Evolutionary conservation across 2,113 vertebrate species (phyloP), one percentile per base, ranked within the genome.

Genomic region (Nicator chloris): DNA sequence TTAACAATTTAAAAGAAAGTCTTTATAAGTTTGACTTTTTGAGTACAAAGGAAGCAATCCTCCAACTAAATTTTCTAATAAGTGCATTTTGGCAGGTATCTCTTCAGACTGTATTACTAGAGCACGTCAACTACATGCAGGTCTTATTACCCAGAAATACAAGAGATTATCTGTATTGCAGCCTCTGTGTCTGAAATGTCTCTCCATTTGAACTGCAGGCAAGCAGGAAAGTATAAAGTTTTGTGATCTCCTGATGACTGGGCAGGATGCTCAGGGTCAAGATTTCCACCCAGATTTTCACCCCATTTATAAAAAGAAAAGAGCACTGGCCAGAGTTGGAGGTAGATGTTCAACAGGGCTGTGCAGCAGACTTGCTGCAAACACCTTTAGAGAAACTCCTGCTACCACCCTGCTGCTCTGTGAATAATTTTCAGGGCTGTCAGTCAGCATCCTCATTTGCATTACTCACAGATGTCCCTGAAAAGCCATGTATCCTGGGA

Each of bases 381-480:
- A 31, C 35, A 83, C 63, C 90, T 94, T 71, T 95, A 60, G 65
- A 71, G 51, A 90, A 83, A 75, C 28, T 28, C 57, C 83, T 91
- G 75, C 57, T 95, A 54, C 57, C 61, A 57, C n/a, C 61, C 70
- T 68, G 60, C 47, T 88, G 68, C 21, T 90, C 76, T 44, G 15
- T 6, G 53, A 89, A 75, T 92, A 77, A 90, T 68, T 88, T 95
- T 83, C 90, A 86, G 28, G 69, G 51, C 40, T 90, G 85, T 81
- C 88, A 78, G 56, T 86, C 1, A 3, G 27, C 37, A 56, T 75
- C 44, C 71, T 95, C 57, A 94, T 96, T 95, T 96, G 49, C 82
- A 93, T 95, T 92, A 64, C 47, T 94, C 93, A 82, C 95, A 96
- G 88, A 95, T 96, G 92, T 94, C 93, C 71, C 92, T 95, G 85